These are phyloP conservation scores for Ceyx margarethae DNA, from an alignment of 2,113 vertebrate genomes.

Conservation along the genomic window DNA sequence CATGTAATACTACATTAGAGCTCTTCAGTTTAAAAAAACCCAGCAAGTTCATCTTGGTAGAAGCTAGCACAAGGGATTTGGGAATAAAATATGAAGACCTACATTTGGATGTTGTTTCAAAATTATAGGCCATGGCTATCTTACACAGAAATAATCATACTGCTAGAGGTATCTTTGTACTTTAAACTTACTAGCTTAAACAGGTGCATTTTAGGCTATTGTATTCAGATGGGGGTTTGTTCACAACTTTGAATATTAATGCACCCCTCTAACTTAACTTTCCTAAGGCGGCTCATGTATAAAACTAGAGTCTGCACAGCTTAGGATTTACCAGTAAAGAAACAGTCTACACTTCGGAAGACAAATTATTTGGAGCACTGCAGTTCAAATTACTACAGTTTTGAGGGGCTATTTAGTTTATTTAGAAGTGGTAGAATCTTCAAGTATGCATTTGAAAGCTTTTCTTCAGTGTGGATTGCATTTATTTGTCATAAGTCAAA, in stretches of 20 bases:
- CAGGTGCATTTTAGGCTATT: slow-evolving; percentile 30
- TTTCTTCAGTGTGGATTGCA: slow-evolving; percentile 16
- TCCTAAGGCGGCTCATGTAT: slow-evolving; percentile 42
- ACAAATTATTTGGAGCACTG: slow-evolving; percentile 59
- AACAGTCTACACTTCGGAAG: slow-evolving; percentile 30
- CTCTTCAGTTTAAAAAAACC: slow-evolving; percentile 80
- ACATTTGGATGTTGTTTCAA: slow-evolving; percentile 54
- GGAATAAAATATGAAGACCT: slow-evolving; percentile 58
- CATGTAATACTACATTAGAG: slow-evolving; percentile 78
- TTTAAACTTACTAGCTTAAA: slow-evolving; percentile 46
- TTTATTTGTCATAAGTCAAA: neutral
- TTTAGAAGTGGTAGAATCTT: slow-evolving; percentile 59
- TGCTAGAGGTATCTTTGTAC: slow-evolving; percentile 69
- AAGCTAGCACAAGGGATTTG: slow-evolving; percentile 74
- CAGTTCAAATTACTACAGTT: slow-evolving; percentile 65
- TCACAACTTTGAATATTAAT: slow-evolving; percentile 57
- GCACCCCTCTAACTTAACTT: slow-evolving; percentile 21
- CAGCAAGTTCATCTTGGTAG: slow-evolving; percentile 71
- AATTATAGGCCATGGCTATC: slow-evolving; percentile 72
- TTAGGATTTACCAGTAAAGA: slow-evolving; percentile 64
- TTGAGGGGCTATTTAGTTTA: slow-evolving; percentile 35
- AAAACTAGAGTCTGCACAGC: slow-evolving; percentile 41
- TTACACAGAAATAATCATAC: slow-evolving; percentile 58
- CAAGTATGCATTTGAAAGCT: slow-evolving; percentile 46
- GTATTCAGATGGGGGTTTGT: slow-evolving; percentile 53